Percentiles rank a stretch among this genome's conserved stretches.
These are phyloP conservation scores for Orthonyx spaldingii DNA, from an alignment of 2,113 vertebrate genomes.

Conservation along the genomic window DNA sequence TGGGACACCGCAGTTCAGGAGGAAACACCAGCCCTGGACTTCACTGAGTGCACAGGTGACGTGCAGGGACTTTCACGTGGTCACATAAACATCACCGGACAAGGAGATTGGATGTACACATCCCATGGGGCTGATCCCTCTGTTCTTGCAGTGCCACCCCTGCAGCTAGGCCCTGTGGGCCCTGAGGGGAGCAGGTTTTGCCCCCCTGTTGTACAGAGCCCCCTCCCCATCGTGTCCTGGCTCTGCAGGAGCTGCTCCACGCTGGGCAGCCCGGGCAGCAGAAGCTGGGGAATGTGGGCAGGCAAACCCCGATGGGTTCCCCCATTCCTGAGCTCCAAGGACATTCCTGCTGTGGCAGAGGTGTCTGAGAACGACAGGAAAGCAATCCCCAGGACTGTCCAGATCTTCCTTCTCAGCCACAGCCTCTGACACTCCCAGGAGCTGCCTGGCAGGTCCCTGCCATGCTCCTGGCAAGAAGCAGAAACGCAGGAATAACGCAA, in stretches of 20 bases:
- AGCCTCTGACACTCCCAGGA: not conserved
- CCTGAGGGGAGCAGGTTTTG: not conserved
- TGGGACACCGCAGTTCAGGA: not conserved
- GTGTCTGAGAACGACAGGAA: not conserved
- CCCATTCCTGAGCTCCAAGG: not conserved
- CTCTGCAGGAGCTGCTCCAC: not conserved
- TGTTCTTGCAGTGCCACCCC: not conserved
- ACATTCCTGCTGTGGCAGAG: not conserved
- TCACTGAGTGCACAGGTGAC: not conserved
- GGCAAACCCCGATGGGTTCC: not conserved
- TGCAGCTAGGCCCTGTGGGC: not conserved
- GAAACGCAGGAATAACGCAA: not conserved
- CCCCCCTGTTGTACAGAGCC: not conserved
- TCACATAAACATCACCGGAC: not conserved
- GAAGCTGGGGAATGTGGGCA: not conserved
- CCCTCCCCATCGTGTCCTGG: not conserved
- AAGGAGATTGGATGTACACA: not conserved
- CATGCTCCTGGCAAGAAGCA: not conserved
- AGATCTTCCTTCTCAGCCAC: not conserved
- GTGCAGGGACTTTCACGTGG: not conserved
- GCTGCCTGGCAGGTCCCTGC: not conserved
- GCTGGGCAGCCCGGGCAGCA: not conserved
- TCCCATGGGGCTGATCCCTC: fast-evolving
- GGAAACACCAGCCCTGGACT: not conserved
- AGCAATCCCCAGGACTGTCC: not conserved